phyloP scores from a whole-genome alignment of 2,113 vertebrate species.

The Indicator maculatus region DNA sequence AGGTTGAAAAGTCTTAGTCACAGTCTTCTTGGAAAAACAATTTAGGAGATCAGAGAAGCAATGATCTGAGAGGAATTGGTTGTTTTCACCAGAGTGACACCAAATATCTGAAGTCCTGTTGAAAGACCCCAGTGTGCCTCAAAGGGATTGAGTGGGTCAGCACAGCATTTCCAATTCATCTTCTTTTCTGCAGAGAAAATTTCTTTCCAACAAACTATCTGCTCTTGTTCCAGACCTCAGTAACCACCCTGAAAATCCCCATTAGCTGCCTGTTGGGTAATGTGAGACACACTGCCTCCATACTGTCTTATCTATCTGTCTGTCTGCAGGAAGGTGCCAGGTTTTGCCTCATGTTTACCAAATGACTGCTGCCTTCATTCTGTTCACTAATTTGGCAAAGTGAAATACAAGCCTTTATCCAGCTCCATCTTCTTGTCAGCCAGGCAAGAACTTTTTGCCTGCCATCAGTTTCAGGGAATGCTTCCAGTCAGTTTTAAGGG shows the following conservation, averaged over 20 bases:
- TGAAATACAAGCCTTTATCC: neutral
- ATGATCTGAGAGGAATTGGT: neutral
- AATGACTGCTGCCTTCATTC: neutral
- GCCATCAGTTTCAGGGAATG: neutral
- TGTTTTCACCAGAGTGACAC: neutral
- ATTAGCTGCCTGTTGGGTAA: neutral
- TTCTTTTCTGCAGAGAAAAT: neutral
- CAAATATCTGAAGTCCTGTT: neutral
- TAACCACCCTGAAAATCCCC: accelerated
- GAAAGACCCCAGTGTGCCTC: neutral
- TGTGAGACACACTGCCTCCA: neutral
- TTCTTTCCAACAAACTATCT: neutral
- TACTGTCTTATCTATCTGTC: neutral
- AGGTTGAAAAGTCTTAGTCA: neutral
- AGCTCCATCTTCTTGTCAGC: neutral
- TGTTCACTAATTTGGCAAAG: neutral
- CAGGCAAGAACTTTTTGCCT: accelerated
- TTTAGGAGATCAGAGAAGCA: neutral
- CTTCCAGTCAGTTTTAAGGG: neutral
- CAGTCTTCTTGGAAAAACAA: neutral
- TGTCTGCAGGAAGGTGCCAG: neutral
- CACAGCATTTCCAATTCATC: neutral
- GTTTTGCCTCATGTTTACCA: neutral
- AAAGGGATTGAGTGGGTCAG: neutral
- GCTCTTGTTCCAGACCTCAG: neutral